Base-by-base conservation (phyloP, 2,797 vertebrate species). In the Myotis findleyi region DNA sequence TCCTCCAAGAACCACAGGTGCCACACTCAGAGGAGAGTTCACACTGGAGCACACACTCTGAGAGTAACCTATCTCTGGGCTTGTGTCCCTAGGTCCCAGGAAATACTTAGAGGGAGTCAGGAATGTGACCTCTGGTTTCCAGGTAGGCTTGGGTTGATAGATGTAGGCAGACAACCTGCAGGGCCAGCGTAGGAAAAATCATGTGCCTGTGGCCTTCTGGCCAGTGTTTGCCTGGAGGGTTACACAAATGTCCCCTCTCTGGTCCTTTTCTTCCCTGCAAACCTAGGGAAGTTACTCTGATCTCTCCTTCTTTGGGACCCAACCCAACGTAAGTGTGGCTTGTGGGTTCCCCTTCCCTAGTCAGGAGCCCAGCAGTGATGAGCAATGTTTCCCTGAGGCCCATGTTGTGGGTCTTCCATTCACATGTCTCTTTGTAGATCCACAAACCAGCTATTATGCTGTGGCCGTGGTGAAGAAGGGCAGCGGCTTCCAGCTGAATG, bases 391-490 rank as follows among this genome's bases (percentile, higher is more conserved):
- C 47, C 62, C 84, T 55, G 33, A 9, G 20, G 57, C 53, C 36
- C 64, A 23, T 11, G 12, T 5, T 75, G 30, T 80, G 71, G 69
- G 27, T 33, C 51, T 85, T 72, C 57, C 17, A 62, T 30, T 66
- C 33, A 81, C 23, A 36, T n/a, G 33, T 68, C 33, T 8, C 49
- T 4, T 41, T 87, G 30, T 96, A 99, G 99, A 92, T 8, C 97
- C 98, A 0, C 97, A 98, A 0, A 99, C 98, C 30, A 98, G 96
- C 76, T 99, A 99, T 97, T 99, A 98, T 0, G 99, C 99, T 1
- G 99, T 99, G 62, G 99, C 99, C 0, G 98, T 99, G 1, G 99
- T 96, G 69, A 99, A 99, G 98, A 99, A 98, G 95, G 97, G 33
- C 89, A 97, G 98, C 0, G 0, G 0, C 0, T 98, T 99, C 97